Evolutionary conservation across 2,888 invertebrate species (phyloP).

Genomic region (Scaptomyza tumidula): DNA sequence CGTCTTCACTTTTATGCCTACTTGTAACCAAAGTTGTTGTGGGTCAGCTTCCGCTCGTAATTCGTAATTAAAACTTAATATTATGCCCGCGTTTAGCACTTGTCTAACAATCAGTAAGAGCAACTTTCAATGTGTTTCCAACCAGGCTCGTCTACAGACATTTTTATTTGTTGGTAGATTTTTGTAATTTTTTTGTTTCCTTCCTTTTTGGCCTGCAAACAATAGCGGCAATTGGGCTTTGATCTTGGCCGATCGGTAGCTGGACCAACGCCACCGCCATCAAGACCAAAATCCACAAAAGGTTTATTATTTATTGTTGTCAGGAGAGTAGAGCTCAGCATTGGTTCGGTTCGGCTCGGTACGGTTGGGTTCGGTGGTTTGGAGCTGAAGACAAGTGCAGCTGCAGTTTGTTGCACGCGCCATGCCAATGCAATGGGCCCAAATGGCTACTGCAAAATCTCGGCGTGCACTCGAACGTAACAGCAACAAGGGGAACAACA

Average conservation of each 20-base stretch:
- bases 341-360: conserved; percentile 12
- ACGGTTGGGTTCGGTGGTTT: conserved; percentile 3
- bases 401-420: conserved; percentile 66
- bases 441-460: conserved; percentile 67
- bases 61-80: conserved; percentile 73
- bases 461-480: conserved; percentile 73
- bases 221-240: conserved; percentile 70
- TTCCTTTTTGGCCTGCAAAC: conserved; percentile 49
- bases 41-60: conserved; percentile 69
- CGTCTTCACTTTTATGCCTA: conserved; percentile 72
- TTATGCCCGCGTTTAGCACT: conserved; percentile 71
- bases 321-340: conserved; percentile 50
- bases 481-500: conserved; percentile 41
- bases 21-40: conserved; percentile 47
- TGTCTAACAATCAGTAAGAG: conserved; percentile 59
- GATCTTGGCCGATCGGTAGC: conserved; percentile 75
- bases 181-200: conserved; percentile 6
- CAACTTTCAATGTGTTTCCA: conserved; percentile 65
- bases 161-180: conserved; percentile 51
- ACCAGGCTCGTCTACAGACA: conserved; percentile 37
- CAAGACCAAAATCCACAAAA: conserved; percentile 76
- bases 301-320: conserved; percentile 80
- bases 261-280: conserved; percentile 70
- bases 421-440: conserved; percentile 52
- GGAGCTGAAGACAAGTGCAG: conserved; percentile 53